Evolutionary conservation across 2,888 invertebrate genomes (phyloP).

Genomic region (Salticus scenicus): DNA sequence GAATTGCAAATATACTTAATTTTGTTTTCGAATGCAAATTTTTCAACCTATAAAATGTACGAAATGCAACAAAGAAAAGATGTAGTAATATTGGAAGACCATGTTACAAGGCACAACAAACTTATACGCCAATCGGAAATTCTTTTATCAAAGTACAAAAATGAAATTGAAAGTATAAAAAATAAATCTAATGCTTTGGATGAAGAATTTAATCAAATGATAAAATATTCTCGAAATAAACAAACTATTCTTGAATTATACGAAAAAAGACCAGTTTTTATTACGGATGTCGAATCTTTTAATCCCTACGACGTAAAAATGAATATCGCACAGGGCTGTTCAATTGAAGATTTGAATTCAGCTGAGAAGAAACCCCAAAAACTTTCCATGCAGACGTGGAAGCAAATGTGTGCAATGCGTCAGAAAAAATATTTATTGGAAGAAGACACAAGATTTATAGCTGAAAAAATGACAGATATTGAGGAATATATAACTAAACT

Average conservation of each 20-base stretch:
- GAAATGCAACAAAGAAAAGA: background rate
- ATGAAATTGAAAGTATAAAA: background rate
- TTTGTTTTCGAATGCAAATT: background rate
- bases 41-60: background rate
- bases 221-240: slow-evolving; percentile 41
- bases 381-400: slow-evolving; percentile 18
- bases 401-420: slow-evolving; percentile 23
- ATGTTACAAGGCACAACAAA: too few relatives aligned
- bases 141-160: background rate
- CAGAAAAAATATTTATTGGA: background rate
- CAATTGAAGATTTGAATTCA: slow-evolving; percentile 3
- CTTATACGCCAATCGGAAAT: background rate
- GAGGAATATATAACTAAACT: background rate
- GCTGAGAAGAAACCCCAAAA: slow-evolving; percentile 16
- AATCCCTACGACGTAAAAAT: slow-evolving; percentile 11
- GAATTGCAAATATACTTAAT: slow-evolving; percentile 41
- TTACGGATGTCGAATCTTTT: background rate
- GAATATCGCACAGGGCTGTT: background rate
- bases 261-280: background rate
- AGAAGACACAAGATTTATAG: too few relatives aligned
- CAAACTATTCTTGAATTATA: slow-evolving; percentile 18
- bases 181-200: background rate
- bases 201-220: background rate
- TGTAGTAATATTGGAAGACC: too few relatives aligned
- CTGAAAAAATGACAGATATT: too few relatives aligned